Evolutionary conservation across 2,113 vertebrate genomes (phyloP).

Genomic region (Rutilus rutilus): DNA sequence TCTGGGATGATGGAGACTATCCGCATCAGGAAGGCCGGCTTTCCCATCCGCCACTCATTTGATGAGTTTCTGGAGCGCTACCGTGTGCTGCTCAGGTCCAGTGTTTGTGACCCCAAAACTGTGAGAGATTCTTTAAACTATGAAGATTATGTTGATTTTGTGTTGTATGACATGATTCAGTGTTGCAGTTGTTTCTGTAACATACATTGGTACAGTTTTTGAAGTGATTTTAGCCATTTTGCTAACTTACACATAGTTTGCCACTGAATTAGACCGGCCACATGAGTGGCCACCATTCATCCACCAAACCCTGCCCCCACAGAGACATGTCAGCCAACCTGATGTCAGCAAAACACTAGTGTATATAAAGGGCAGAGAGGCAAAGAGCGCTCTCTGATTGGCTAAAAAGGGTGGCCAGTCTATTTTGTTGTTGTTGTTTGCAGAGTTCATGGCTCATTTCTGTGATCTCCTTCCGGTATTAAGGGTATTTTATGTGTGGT

Average conservation of each 20-base stretch:
- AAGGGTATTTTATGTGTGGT: neutral
- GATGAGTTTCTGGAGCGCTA: conserved; percentile 87
- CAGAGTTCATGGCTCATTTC: neutral
- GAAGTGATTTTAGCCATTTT: neutral
- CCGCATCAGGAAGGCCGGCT: conserved; percentile 88
- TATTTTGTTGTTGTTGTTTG: neutral
- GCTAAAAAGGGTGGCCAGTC: neutral
- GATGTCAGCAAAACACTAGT: neutral
- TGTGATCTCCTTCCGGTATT: neutral
- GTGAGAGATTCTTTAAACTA: conserved; percentile 58
- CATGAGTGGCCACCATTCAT: neutral
- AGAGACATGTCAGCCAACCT: neutral
- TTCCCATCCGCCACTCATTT: conserved; percentile 90
- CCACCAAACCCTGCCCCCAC: neutral
- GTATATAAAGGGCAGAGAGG: neutral
- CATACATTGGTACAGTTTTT: neutral
- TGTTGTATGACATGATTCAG: neutral
- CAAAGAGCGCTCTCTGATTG: neutral
- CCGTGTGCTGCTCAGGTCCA: conserved; percentile 76
- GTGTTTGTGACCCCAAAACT: conserved; percentile 70
- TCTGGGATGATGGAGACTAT: conserved; percentile 98
- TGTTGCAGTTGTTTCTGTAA: neutral
- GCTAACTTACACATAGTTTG: neutral
- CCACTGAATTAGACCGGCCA: neutral
- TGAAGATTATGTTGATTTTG: no score